Percentiles rank a stretch among this genome's conserved stretches.
Conservation (phyloP, 2,797 vertebrate genomes). For the Xenopus petersii region DNA sequence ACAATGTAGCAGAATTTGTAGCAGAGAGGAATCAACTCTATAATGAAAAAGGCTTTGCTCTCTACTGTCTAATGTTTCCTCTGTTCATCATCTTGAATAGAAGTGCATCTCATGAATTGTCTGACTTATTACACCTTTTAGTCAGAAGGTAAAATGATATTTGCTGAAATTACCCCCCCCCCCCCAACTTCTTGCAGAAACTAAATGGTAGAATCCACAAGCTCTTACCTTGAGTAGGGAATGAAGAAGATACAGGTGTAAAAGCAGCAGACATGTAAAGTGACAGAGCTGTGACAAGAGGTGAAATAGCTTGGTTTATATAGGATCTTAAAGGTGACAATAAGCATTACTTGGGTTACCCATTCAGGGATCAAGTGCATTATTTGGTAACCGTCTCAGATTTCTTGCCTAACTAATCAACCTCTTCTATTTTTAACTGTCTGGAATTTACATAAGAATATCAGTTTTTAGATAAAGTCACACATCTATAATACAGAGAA, state of each 20-base stretch:
- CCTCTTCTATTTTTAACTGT: constrained; percentile 75
- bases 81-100: too few species aligned
- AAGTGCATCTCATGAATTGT: too few species aligned
- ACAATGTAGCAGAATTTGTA: too few species aligned
- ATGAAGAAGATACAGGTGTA: constrained; percentile 49
- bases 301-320: constrained; percentile 75
- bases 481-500: too few species aligned
- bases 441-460: constrained; percentile 50
- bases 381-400: constrained; percentile 69
- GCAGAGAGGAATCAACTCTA: too few species aligned
- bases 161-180: too few species aligned
- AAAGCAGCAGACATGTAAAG: constrained; percentile 50
- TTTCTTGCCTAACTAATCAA: constrained; percentile 86
- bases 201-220: background rate
- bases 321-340: constrained; percentile 77
- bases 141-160: too few species aligned
- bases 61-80: too few species aligned
- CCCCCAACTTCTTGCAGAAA: too few species aligned
- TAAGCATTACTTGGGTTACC: constrained; percentile 83
- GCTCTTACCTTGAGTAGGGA: constrained; percentile 48
- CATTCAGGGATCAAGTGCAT: constrained; percentile 81
- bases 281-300: constrained; percentile 55
- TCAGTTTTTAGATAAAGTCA: constrained; percentile 8
- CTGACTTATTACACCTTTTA: too few species aligned
- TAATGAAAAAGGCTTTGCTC: too few species aligned